Percentiles rank a stretch among this genome's conserved stretches.
Conservation (phyloP, 1,140 invertebrate species). For the Leptinotarsa undecemlineata region DNA sequence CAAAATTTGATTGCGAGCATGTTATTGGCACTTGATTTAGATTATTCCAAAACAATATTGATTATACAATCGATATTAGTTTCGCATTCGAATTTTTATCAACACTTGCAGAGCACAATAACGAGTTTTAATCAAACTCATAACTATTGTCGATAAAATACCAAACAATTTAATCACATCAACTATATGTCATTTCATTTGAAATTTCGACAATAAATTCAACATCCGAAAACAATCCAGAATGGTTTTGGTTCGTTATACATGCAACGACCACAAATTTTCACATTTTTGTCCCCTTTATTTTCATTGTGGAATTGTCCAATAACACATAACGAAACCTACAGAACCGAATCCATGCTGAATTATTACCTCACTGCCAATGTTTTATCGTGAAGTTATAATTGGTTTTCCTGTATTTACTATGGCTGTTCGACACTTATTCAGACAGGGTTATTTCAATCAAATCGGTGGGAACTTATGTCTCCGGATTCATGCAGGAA, state of each 20-base stretch:
- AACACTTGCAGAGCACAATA: no score
- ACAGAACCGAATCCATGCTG: neutral
- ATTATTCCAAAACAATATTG: no score
- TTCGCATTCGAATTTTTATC: no score
- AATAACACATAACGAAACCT: conserved; percentile 1
- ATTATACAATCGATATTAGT: no score
- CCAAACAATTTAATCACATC: neutral
- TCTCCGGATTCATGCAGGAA: no score
- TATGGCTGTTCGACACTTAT: neutral
- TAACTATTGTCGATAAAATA: no score
- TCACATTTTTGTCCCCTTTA: neutral
- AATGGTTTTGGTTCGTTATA: neutral
- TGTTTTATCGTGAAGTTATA: neutral
- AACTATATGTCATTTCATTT: neutral
- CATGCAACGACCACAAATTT: conserved; percentile 1
- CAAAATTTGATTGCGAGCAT: no score
- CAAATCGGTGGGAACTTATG: no score
- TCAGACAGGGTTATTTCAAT: no score
- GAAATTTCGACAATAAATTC: neutral
- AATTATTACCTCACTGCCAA: neutral
- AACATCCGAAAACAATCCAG: neutral
- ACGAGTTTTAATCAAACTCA: no score
- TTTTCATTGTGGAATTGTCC: neutral
- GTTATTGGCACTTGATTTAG: no score
- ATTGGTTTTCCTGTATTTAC: neutral